Evolutionary conservation across 2,113 vertebrate genomes (phyloP).

Genomic region (Gymnogyps californianus): DNA sequence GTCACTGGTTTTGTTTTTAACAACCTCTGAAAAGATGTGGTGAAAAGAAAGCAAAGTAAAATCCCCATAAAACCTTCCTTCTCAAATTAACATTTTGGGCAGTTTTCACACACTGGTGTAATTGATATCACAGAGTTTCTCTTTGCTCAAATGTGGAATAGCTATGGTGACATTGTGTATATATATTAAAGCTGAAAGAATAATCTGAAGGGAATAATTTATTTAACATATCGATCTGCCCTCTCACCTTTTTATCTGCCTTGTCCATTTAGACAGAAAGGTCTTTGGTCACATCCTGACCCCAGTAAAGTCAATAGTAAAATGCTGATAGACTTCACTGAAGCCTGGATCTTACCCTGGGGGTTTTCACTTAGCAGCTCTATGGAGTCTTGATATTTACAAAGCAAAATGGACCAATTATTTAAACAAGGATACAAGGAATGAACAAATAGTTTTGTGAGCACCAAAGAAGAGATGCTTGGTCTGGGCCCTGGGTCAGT

Average conservation of each 20-base stretch:
- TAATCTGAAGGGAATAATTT: neutral
- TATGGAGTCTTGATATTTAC: neutral
- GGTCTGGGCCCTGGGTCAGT: neutral
- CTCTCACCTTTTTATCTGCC: neutral
- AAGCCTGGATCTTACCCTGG: neutral
- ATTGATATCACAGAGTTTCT: neutral
- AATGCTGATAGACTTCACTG: neutral
- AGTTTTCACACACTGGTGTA: neutral
- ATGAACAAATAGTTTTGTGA: neutral
- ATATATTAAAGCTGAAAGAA: neutral
- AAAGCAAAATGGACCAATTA: conserved; percentile 8
- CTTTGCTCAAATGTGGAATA: neutral
- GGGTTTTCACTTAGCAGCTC: neutral
- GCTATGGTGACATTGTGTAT: neutral
- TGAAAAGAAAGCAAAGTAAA: neutral
- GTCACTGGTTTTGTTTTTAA: neutral
- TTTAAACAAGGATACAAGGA: neutral
- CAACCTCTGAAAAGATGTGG: neutral
- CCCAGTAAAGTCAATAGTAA: neutral
- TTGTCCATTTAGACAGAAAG: neutral
- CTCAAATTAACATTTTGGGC: neutral
- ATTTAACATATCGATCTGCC: neutral
- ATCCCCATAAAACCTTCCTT: neutral
- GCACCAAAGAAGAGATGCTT: neutral
- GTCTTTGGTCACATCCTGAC: neutral